Conservation (phyloP, 2,888 invertebrate species). For the Cordylochernes scorpioides region DNA sequence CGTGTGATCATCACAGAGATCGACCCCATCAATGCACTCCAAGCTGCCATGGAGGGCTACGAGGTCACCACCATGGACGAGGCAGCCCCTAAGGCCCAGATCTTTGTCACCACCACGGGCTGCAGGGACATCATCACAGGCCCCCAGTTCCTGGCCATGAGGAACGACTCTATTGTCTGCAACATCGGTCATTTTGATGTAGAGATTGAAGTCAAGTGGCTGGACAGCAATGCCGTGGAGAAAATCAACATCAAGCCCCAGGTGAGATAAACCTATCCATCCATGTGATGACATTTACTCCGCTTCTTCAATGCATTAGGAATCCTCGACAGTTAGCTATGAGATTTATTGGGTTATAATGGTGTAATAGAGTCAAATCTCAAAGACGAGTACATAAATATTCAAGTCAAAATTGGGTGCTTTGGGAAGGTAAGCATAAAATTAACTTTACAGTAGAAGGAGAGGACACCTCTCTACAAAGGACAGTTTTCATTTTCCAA, state of each 20-base stretch:
- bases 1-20: slow-evolving; percentile 90
- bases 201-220: slow-evolving; percentile 86
- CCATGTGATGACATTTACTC: too few relatives aligned
- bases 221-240: slow-evolving; percentile 57
- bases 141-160: slow-evolving; percentile 71
- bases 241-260: slow-evolving; percentile 89
- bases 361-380: too few relatives aligned
- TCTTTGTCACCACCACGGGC: slow-evolving; percentile 93
- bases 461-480: too few relatives aligned
- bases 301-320: too few relatives aligned
- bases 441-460: too few relatives aligned
- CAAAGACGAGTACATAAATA: too few relatives aligned
- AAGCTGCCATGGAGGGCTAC: slow-evolving; percentile 74
- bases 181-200: slow-evolving; percentile 99
- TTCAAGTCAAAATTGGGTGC: too few relatives aligned
- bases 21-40: slow-evolving; percentile 93
- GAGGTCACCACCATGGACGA: slow-evolving; percentile 83
- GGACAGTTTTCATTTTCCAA: too few relatives aligned
- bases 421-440: too few relatives aligned
- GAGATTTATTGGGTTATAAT: too few relatives aligned
- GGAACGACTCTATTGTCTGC: slow-evolving; percentile 86
- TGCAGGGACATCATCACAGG: slow-evolving; percentile 67
- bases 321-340: too few relatives aligned
- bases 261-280: slow-evolving; percentile 29
- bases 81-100: slow-evolving; percentile 60